Percentiles rank a stretch among this genome's conserved stretches.
Conservation (phyloP, 1,140 invertebrate genomes). For the Metopolophium dirhodum region DNA sequence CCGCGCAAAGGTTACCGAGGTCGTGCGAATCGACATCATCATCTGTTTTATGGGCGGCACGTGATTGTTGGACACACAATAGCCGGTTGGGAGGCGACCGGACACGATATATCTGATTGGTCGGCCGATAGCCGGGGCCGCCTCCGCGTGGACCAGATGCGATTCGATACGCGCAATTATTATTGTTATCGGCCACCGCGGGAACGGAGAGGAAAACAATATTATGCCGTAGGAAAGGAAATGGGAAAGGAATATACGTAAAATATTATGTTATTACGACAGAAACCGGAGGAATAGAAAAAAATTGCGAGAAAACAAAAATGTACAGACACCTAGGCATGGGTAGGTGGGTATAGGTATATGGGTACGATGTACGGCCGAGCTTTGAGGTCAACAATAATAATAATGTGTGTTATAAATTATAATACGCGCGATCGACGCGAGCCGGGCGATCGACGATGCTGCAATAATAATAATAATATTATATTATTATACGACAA, state of each 20-base stretch:
- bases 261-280: not conserved
- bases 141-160: conserved; percentile 44
- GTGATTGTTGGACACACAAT: conserved; percentile 51
- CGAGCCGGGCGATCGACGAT: not conserved
- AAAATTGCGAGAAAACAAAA: not conserved
- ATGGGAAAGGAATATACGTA: not conserved
- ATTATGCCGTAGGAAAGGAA: too few relatives aligned
- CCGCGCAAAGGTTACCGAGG: conserved; percentile 28
- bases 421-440: not conserved
- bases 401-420: not conserved
- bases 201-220: not conserved
- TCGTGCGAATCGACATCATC: conserved; percentile 56
- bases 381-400: conserved; percentile 36
- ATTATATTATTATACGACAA: conserved; percentile 24
- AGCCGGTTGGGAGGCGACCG: conserved; percentile 38
- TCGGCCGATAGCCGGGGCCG: conserved; percentile 25
- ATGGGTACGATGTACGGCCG: not conserved
- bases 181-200: conserved; percentile 42
- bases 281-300: not conserved
- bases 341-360: too few relatives aligned
- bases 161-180: conserved; percentile 54
- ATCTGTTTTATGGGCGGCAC: conserved; percentile 53
- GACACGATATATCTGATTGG: conserved; percentile 44
- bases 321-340: not conserved
- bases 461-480: not conserved